Percentiles rank a stretch among this genome's conserved stretches.
These are phyloP conservation scores for Drosophila antonietae DNA, from an alignment of 2,888 invertebrate species.

Conservation along the genomic window DNA sequence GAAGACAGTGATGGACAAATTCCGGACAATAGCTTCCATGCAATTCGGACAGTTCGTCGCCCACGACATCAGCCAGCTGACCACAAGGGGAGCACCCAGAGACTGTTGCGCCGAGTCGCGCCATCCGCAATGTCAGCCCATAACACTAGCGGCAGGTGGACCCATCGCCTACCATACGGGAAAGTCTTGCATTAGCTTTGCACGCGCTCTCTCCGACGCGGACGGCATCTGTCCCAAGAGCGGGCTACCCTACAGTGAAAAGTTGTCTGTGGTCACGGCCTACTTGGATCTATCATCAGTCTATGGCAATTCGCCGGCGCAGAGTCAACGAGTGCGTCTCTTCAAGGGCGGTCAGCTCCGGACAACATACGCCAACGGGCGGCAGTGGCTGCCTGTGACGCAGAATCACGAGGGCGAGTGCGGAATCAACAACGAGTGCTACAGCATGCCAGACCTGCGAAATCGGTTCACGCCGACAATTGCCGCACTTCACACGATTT, in stretches of 20 bases:
- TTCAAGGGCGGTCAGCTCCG: slow-evolving; percentile 88
- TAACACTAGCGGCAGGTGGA: slow-evolving; percentile 86
- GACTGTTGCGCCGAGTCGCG: slow-evolving; percentile 70
- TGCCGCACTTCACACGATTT: slow-evolving; percentile 83
- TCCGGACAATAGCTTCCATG: slow-evolving; percentile 75
- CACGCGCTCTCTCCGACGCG: slow-evolving; percentile 88
- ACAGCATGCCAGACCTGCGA: slow-evolving; percentile 87
- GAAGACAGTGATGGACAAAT: slow-evolving; percentile 61
- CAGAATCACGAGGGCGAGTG: slow-evolving; percentile 86
- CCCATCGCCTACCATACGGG: slow-evolving; percentile 85
- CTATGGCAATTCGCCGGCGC: slow-evolving; percentile 89
- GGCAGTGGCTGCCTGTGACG: slow-evolving; percentile 89
- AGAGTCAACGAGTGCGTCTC: slow-evolving; percentile 87
- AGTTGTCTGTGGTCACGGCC: slow-evolving; percentile 85
- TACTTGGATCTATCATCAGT: slow-evolving; percentile 90
- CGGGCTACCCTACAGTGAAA: slow-evolving; percentile 86
- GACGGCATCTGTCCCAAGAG: slow-evolving; percentile 87
- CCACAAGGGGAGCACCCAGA: slow-evolving; percentile 56
- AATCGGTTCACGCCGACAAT: slow-evolving; percentile 83
- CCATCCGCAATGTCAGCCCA: slow-evolving; percentile 84
- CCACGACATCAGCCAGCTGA: slow-evolving; percentile 73
- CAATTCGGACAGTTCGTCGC: slow-evolving; percentile 80
- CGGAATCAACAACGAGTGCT: slow-evolving; percentile 88
- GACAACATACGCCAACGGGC: slow-evolving; percentile 86
- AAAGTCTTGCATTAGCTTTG: slow-evolving; percentile 87